Evolutionary conservation across 2,888 invertebrate genomes (phyloP).

Genomic region (Amorpha juglandis): DNA sequence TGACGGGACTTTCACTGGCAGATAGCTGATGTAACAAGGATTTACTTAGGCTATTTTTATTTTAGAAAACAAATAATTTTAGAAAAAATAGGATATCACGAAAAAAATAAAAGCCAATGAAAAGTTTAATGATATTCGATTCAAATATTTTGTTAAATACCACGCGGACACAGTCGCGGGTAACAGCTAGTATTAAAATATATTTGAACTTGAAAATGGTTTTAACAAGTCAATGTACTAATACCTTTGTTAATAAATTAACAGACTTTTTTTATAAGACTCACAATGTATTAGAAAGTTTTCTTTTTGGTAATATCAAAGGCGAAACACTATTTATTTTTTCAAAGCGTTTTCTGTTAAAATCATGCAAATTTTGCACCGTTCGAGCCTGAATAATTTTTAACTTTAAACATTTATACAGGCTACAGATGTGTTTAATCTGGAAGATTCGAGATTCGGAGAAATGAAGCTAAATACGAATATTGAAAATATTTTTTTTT

Average conservation of each 20-base stretch:
- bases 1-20: too few species aligned
- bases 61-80: too few species aligned
- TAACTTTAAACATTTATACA: not conserved
- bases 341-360: not conserved
- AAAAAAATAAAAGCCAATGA: too few species aligned
- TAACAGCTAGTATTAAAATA: too few species aligned
- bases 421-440: conserved; percentile 3
- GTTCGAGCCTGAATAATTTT: not conserved
- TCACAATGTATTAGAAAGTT: conserved; percentile 1
- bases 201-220: not conserved
- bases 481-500: too few species aligned
- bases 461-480: not conserved
- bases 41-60: too few species aligned
- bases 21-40: too few species aligned
- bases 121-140: too few species aligned
- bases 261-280: not conserved
- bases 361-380: not conserved
- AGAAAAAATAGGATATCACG: too few species aligned
- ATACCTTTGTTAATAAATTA: not conserved
- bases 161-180: too few species aligned
- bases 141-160: too few species aligned
- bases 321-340: not conserved
- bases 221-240: not conserved
- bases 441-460: not conserved
- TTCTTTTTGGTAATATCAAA: conserved; percentile 3